A percentile compares a stretch with the other conserved stretches of the same genome.
phyloP scores from a whole-genome alignment of 2,888 invertebrate genomes.

The Thymelicus sylvestris region DNA sequence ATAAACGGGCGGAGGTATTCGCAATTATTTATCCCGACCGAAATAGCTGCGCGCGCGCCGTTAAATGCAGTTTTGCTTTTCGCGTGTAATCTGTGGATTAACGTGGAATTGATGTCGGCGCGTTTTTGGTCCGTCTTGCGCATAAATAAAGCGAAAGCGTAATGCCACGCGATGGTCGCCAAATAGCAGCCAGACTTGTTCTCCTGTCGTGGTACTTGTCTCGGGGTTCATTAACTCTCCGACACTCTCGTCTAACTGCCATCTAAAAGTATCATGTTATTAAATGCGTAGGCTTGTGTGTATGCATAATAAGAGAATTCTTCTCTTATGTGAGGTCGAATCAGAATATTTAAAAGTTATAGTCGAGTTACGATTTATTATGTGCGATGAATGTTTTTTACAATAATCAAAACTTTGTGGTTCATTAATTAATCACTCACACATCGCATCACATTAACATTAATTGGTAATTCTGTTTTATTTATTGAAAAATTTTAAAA shows the following conservation, averaged over 20 bases:
- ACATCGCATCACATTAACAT: too few species aligned
- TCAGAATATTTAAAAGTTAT: too few species aligned
- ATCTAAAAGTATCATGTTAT: background rate
- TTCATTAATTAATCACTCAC: too few species aligned
- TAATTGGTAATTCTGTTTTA: too few species aligned
- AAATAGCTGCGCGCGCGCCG: conserved; percentile 63
- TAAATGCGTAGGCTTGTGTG: too few species aligned
- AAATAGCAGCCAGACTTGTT: conserved; percentile 56
- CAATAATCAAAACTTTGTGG: too few species aligned
- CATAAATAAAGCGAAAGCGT: conserved; percentile 61
- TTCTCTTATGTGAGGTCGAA: too few species aligned
- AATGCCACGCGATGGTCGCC: conserved; percentile 48
- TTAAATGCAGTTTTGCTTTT: conserved; percentile 72
- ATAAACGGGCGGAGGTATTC: conserved; percentile 64
- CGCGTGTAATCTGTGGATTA: conserved; percentile 72
- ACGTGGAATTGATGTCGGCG: conserved; percentile 67
- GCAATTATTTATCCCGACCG: conserved; percentile 61
- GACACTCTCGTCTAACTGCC: background rate
- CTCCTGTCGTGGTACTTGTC: conserved; percentile 60
- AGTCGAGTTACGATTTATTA: too few species aligned
- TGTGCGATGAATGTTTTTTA: too few species aligned
- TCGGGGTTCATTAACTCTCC: conserved; percentile 57
- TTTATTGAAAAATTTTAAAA: too few species aligned
- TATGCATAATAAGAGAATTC: too few species aligned
- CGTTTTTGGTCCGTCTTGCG: conserved; percentile 63